Conservation (phyloP, 1,140 invertebrate genomes). For the Nixonia krombeini region DNA sequence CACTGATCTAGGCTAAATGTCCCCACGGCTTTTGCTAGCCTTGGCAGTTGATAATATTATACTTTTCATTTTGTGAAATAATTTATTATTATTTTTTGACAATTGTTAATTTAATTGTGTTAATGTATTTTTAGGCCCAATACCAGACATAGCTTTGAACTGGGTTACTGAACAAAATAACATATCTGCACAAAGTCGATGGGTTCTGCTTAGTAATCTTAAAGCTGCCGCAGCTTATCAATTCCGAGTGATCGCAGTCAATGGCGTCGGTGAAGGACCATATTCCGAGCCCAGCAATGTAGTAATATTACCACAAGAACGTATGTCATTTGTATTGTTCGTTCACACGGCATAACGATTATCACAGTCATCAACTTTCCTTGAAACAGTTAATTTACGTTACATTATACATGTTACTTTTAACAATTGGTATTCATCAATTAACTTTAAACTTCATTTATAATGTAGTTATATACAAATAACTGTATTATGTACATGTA, state of each 20-base stretch:
- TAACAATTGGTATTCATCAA: too few relatives aligned
- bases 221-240: slow-evolving; percentile 96
- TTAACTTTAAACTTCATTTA: too few relatives aligned
- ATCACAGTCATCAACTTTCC: background rate
- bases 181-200: slow-evolving; percentile 84
- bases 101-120: too few relatives aligned
- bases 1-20: too few relatives aligned
- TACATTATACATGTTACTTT: slow-evolving; percentile 9
- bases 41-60: too few relatives aligned
- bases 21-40: too few relatives aligned
- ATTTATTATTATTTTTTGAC: too few relatives aligned
- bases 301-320: slow-evolving; percentile 93
- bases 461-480: too few relatives aligned
- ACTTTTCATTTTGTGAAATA: too few relatives aligned
- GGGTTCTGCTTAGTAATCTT: slow-evolving; percentile 86
- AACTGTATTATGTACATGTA: too few relatives aligned
- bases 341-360: background rate
- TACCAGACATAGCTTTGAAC: slow-evolving; percentile 84
- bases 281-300: slow-evolving; percentile 89
- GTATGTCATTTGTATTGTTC: slow-evolving; percentile 72
- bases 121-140: too few relatives aligned
- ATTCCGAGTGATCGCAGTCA: slow-evolving; percentile 95
- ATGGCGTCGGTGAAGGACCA: slow-evolving; percentile 94
- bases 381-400: background rate
- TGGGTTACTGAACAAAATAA: slow-evolving; percentile 93